Conservation (phyloP, 23 tunicate species). For the Styela clava region DNA sequence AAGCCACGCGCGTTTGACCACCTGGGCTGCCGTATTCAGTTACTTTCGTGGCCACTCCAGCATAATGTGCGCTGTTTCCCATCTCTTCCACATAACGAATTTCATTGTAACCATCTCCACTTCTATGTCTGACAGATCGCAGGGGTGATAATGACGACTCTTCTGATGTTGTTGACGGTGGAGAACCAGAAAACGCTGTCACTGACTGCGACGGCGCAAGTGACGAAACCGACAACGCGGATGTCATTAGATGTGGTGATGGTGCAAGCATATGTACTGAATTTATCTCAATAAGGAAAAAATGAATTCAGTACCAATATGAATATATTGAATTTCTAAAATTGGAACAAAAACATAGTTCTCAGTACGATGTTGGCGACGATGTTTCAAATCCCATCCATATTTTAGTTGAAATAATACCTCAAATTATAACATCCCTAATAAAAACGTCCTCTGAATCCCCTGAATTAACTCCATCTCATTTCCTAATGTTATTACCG, state of each 20-base stretch:
- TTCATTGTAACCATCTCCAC: slow-evolving; percentile 5
- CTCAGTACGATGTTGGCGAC: too few species aligned
- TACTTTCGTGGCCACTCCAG: neutral
- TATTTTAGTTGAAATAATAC: too few species aligned
- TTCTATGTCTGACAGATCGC: slow-evolving; percentile 2
- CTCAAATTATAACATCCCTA: too few species aligned
- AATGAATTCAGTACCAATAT: too few species aligned
- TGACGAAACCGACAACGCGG: slow-evolving; percentile 56
- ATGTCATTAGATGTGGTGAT: slow-evolving; percentile 43
- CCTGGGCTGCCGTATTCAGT: neutral
- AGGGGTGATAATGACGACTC: slow-evolving; percentile 15
- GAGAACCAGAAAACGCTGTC: neutral
- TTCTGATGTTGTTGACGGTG: slow-evolving; percentile 21
- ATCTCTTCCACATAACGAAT: neutral
- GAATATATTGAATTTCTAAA: too few species aligned
- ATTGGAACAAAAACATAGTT: too few species aligned
- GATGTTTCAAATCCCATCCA: too few species aligned
- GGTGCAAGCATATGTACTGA: slow-evolving; percentile 19
- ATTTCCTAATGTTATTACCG: too few species aligned
- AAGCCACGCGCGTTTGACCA: neutral
- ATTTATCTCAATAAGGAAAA: neutral
- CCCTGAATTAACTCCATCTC: too few species aligned
- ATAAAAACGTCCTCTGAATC: too few species aligned
- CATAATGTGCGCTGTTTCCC: neutral
- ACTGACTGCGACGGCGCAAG: slow-evolving; percentile 17